phyloP scores from a whole-genome alignment of 2,113 vertebrate genomes.

The Poeciliopsis occidentalis region DNA sequence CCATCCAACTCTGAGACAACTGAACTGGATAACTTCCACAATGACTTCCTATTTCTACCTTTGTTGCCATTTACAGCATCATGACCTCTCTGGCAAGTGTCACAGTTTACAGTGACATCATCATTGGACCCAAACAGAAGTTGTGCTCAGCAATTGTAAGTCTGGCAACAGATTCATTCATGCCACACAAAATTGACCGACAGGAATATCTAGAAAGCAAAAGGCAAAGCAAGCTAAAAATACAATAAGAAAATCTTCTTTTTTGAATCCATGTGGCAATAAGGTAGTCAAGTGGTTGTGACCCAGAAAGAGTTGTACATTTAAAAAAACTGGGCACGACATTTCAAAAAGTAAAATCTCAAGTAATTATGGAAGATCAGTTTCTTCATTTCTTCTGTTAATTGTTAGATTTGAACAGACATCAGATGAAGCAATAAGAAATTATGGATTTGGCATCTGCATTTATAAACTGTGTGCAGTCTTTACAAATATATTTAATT shows the following conservation, averaged over 20 bases:
- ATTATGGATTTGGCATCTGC: not conserved
- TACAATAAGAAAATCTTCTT: too few species aligned
- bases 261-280: too few species aligned
- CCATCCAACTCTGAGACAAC: not conserved
- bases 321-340: not conserved
- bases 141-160: not conserved
- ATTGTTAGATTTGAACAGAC: not conserved
- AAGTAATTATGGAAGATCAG: not conserved
- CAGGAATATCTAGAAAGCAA: too few species aligned
- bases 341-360: not conserved
- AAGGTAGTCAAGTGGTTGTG: too few species aligned
- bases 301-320: too few species aligned
- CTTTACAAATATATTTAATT: not conserved
- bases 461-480: not conserved
- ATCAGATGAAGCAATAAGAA: not conserved
- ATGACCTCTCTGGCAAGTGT: not conserved
- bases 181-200: too few species aligned
- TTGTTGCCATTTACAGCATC: not conserved
- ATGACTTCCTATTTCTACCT: conserved; percentile 48
- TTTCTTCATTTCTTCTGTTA: not conserved
- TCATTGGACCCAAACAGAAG: not conserved
- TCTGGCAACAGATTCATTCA: not conserved
- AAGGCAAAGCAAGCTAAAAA: too few species aligned
- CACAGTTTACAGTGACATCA: conserved; percentile 11
- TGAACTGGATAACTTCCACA: conserved; percentile 11